A percentile compares a stretch with the other conserved stretches of the same genome.
phyloP scores from a whole-genome alignment of 2,113 vertebrate genomes.

The Tachysurus vachellii region DNA sequence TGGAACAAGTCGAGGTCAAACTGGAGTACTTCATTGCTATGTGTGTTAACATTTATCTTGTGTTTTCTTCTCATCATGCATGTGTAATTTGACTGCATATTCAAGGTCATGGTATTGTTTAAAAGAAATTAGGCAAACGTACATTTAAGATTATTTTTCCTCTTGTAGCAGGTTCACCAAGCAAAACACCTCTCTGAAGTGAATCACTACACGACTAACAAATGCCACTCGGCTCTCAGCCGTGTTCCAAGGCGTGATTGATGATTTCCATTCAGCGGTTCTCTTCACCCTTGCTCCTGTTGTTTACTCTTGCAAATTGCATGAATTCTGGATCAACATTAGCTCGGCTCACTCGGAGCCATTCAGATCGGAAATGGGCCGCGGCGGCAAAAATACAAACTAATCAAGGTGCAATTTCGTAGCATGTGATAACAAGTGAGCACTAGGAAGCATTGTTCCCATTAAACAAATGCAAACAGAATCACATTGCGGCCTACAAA shows the following conservation, averaged over 20 bases:
- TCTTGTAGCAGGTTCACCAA: not conserved
- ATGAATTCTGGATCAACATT: constrained; percentile 32
- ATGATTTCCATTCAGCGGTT: constrained; percentile 32
- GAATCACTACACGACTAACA: not conserved
- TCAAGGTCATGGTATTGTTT: not conserved
- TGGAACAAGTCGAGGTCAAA: not conserved
- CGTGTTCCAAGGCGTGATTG: not conserved
- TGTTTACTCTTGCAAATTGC: constrained; percentile 48
- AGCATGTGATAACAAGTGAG: constrained; percentile 37
- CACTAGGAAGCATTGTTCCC: not conserved
- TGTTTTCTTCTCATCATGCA: not conserved
- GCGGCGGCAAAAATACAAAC: constrained; percentile 32
- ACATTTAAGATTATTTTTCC: not conserved
- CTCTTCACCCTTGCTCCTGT: not conserved
- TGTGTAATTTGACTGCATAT: not conserved
- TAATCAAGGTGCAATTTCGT: constrained; percentile 41
- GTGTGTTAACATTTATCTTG: not conserved
- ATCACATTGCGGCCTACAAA: not conserved
- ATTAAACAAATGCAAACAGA: not conserved
- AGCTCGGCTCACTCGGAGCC: not conserved
- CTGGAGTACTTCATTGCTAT: not conserved
- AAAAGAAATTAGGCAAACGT: not conserved
- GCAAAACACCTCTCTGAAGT: not conserved
- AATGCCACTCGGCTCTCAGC: constrained; percentile 1
- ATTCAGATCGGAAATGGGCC: constrained; percentile 27